Evolutionary conservation across 1,140 invertebrate species (phyloP), one percentile per base, ranked within the genome.

Genomic region (Leptoteleia sp.): DNA sequence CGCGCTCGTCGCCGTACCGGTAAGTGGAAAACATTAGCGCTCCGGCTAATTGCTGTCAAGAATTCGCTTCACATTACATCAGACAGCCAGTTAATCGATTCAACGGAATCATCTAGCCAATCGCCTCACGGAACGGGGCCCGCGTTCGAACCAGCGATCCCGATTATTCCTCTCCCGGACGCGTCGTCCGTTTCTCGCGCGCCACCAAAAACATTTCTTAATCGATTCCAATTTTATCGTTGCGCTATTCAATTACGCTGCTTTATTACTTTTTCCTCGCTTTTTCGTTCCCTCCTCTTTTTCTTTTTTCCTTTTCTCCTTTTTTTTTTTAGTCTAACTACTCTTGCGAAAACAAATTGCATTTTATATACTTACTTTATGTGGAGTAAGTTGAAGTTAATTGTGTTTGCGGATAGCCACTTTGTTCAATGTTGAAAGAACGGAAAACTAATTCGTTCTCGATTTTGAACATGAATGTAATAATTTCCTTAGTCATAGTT

Each of bases 1-100:
- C 13, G 37, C 38, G 25, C 52, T 54, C 61, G 12, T 57, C 45
- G 29, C 48, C 16, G 40, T 62, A 70, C 54, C 71, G 67, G 40
- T 83, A 81, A 84, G 75, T 64, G 77, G 84, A 83, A 85, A 79
- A 80, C 81, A 85, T 86, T 85, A 82, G 62, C 76, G 81, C 80
- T 82, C 48, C 29, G 57, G 80, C 82, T 87, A 87, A 87, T 87
- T 87, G 82, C 81, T 77, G 76, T 62, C 72, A 81, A 82, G 83
- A 83, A 85, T 85, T 84, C 45, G 55, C 59, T 70, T 81, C 78
- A 38, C 78, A 59, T 64, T 79, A 77, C 65, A 67, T 57, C 75
- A 70, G 33, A 16, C 13, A 43, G 78, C 52, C 68, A 50, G 72
- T 81, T 84, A 85, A 86, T 85, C 79, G 80, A 83, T 86, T 87